These are phyloP conservation scores for Argynnis bischoffii DNA, from an alignment of 2,888 invertebrate species.

Conservation along the genomic window DNA sequence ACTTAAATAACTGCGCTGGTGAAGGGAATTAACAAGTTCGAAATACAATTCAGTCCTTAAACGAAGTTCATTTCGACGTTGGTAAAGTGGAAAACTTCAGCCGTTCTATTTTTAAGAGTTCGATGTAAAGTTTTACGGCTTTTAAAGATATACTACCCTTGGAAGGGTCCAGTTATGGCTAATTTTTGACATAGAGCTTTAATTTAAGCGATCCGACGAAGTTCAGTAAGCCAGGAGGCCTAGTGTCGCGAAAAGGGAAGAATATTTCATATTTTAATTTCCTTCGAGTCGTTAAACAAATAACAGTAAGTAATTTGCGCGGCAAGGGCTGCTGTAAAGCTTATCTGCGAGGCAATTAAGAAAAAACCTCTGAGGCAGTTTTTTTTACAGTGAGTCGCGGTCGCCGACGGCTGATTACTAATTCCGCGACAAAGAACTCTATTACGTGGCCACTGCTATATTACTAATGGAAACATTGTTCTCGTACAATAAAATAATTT, in stretches of 20 bases:
- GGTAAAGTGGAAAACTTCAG: slow-evolving; percentile 75
- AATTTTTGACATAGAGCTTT: slow-evolving; percentile 30
- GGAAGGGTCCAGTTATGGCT: slow-evolving; percentile 34
- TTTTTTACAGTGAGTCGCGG: slow-evolving; percentile 54
- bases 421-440: slow-evolving; percentile 74
- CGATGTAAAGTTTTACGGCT: slow-evolving; percentile 67
- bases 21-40: slow-evolving; percentile 77
- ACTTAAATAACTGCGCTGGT: slow-evolving; percentile 72
- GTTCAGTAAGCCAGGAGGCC: slow-evolving; percentile 35
- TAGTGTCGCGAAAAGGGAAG: slow-evolving; percentile 29
- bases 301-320: slow-evolving; percentile 62
- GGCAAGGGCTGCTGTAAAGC: slow-evolving; percentile 59
- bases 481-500: slow-evolving; percentile 25
- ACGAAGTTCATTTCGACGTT: slow-evolving; percentile 74
- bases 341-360: slow-evolving; percentile 74
- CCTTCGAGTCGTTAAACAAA: slow-evolving; percentile 61
- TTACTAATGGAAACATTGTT: slow-evolving; percentile 63
- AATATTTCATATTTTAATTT: slow-evolving; percentile 64
- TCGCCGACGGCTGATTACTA: slow-evolving; percentile 69
- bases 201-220: slow-evolving; percentile 12
- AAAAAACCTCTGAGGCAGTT: slow-evolving; percentile 62
- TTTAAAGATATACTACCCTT: slow-evolving; percentile 59
- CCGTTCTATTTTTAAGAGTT: slow-evolving; percentile 59
- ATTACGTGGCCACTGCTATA: slow-evolving; percentile 58
- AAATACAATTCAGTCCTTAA: slow-evolving; percentile 77